Percentiles rank a stretch among this genome's conserved stretches.
Evolutionary conservation across 2,888 invertebrate species (phyloP).

Genomic region (Camponotus fellah): DNA sequence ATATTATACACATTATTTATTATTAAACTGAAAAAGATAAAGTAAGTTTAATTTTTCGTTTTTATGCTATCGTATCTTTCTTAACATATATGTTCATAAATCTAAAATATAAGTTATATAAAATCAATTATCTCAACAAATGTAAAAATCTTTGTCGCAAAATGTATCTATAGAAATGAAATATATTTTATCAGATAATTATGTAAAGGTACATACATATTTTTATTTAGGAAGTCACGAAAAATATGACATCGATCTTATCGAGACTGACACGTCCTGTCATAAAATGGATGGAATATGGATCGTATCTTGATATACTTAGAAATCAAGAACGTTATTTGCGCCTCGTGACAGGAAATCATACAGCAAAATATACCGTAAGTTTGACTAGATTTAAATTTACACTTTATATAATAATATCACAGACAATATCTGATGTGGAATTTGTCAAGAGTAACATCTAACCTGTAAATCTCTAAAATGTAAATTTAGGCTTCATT

Average conservation of each 20-base stretch:
- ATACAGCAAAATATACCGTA: conserved; percentile 40
- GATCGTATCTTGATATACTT: conserved; percentile 2
- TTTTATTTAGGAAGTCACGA: conserved; percentile 1
- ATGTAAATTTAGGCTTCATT: neutral
- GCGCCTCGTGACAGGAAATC: conserved; percentile 1
- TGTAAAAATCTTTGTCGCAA: neutral
- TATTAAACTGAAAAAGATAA: neutral
- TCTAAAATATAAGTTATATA: conserved; percentile 1
- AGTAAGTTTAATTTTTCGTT: neutral
- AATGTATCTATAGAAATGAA: neutral
- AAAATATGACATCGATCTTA: conserved; percentile 53
- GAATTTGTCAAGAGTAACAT: neutral
- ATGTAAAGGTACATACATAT: neutral
- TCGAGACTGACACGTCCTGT: conserved; percentile 25
- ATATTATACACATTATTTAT: neutral
- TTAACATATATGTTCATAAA: neutral
- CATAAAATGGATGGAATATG: neutral
- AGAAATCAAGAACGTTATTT: conserved; percentile 13
- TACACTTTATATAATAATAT: neutral
- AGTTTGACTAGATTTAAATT: conserved; percentile 29
- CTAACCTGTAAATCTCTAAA: neutral
- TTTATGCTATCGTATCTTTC: neutral
- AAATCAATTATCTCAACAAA: neutral
- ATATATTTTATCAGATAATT: neutral
- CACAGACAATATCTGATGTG: neutral